Conservation (phyloP, 2,113 vertebrate species). For the Psilopsiagon aymara region DNA sequence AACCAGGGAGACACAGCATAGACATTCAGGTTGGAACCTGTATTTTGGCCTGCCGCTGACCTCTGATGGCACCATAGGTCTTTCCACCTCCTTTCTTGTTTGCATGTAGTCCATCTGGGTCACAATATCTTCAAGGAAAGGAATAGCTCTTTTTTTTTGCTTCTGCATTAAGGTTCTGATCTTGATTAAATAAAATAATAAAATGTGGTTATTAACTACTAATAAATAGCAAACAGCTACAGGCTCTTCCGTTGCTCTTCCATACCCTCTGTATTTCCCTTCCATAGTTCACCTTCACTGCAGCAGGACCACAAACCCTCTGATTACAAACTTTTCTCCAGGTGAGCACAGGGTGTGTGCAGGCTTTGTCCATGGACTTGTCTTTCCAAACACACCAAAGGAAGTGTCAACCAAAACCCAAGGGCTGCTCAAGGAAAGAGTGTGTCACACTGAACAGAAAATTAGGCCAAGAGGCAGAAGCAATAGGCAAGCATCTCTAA, state of each 20-base stretch:
- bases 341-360: background rate
- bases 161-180: background rate
- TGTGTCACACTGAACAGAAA: constrained; percentile 26
- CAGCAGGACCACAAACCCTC: too few relatives aligned
- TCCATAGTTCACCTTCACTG: background rate
- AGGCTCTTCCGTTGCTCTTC: background rate
- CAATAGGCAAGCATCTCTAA: constrained; percentile 11
- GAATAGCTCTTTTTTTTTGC: background rate
- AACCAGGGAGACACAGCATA: background rate
- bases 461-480: constrained; percentile 26
- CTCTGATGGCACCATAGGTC: background rate
- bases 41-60: background rate
- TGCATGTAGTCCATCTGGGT: background rate
- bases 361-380: background rate
- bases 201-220: background rate
- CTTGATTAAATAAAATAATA: background rate
- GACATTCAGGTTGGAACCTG: rapidly evolving
- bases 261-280: background rate
- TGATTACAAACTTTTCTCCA: background rate
- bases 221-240: background rate
- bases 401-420: constrained; percentile 7
- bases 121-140: background rate
- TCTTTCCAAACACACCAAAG: background rate
- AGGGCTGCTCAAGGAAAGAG: background rate
- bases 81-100: background rate